Percentiles rank a stretch among this genome's conserved stretches.
Conservation (phyloP, 2,797 vertebrate species). For the Tokudaia tokunoshimensis region DNA sequence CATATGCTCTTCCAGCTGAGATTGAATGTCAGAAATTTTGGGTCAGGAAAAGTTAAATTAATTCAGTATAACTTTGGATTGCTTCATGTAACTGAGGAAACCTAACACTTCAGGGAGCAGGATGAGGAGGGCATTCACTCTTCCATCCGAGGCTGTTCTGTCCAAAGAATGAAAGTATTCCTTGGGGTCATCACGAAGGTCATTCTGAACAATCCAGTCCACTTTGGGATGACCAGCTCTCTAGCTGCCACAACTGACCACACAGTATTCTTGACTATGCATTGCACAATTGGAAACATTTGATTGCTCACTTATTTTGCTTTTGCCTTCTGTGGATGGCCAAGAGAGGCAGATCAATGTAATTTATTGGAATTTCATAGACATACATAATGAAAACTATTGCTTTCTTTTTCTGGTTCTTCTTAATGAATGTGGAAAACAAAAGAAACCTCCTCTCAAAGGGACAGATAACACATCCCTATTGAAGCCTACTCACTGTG, state of each 20-base stretch:
- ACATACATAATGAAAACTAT: conserved; percentile 99
- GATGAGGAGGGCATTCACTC: background rate
- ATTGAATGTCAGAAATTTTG: conserved; percentile 98
- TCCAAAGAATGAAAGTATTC: too few relatives aligned
- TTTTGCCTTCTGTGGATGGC: background rate
- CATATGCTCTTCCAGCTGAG: conserved; percentile 97
- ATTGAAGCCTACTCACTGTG: conserved; percentile 97
- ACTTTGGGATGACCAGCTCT: background rate
- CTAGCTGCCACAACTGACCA: background rate
- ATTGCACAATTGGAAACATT: background rate
- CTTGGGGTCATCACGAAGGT: background rate
- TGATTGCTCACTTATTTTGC: background rate
- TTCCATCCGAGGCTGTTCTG: background rate
- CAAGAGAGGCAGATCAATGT: conserved; percentile 94
- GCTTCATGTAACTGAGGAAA: conserved; percentile 97
- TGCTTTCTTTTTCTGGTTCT: conserved; percentile 95
- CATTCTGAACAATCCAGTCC: background rate
- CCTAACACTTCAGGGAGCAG: conserved; percentile 96
- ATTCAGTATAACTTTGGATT: conserved; percentile 97
- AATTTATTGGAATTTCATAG: conserved; percentile 98
- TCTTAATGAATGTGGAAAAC: conserved; percentile 99
- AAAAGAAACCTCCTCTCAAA: conserved; percentile 98
- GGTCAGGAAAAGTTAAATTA: conserved; percentile 99
- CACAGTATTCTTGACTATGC: background rate
- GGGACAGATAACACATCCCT: conserved; percentile 98